Conservation (phyloP, 2,797 vertebrate genomes). For the Botia almorhae region DNA sequence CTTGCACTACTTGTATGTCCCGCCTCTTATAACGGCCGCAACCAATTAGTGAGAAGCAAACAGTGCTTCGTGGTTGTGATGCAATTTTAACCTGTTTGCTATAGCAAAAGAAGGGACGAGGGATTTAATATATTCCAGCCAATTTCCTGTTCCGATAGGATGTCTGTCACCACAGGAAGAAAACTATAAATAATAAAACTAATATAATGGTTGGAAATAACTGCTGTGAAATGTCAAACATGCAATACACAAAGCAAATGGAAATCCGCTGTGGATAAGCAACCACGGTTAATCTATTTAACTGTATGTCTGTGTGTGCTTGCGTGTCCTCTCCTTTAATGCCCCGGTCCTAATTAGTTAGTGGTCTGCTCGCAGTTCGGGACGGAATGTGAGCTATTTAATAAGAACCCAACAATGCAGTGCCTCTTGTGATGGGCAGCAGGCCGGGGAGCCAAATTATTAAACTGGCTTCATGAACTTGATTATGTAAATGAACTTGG, state of each 20-base stretch:
- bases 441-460: constrained; percentile 35
- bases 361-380: constrained; percentile 15
- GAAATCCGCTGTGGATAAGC: constrained; percentile 2
- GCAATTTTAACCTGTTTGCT: not conserved
- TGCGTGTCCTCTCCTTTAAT: constrained; percentile 29
- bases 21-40: not conserved
- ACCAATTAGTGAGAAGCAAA: not conserved
- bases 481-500: constrained; percentile 48
- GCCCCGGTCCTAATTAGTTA: constrained; percentile 40
- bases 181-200: not conserved
- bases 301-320: constrained; percentile 3
- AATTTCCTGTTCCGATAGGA: not conserved
- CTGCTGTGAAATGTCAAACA: not conserved
- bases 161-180: not conserved
- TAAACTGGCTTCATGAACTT: constrained; percentile 41
- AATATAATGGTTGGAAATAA: not conserved
- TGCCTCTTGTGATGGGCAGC: constrained; percentile 23
- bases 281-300: not conserved
- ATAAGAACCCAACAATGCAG: constrained; percentile 52
- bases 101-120: not conserved
- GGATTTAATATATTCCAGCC: too few species aligned
- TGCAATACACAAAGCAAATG: not conserved
- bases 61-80: not conserved
- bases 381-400: constrained; percentile 41
- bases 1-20: not conserved